Percentiles rank a stretch among this genome's conserved stretches.
These are phyloP conservation scores for Drosophila kepulauana DNA, from an alignment of 1,140 invertebrate genomes.

Conservation along the genomic window DNA sequence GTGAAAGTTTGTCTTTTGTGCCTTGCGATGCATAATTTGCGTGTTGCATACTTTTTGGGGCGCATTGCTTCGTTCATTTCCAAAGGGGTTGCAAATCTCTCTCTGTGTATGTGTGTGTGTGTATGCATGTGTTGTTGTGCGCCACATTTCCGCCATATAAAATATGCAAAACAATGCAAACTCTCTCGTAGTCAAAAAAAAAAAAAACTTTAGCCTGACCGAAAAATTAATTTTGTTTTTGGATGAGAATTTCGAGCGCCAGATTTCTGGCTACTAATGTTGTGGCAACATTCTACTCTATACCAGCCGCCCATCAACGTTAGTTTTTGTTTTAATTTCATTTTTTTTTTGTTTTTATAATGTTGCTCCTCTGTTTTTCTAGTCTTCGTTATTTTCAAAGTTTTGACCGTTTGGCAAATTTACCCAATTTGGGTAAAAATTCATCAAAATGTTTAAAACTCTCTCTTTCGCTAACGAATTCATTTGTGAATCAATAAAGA, in stretches of 20 bases:
- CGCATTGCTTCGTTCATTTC: slow-evolving; percentile 11
- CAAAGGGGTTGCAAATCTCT: background rate
- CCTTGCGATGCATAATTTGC: slow-evolving; percentile 77
- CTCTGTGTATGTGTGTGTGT: slow-evolving; percentile 29
- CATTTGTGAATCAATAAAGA: background rate
- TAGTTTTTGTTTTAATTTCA: slow-evolving; percentile 75
- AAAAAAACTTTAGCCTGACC: slow-evolving; percentile 63
- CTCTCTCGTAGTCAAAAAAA: slow-evolving; percentile 63
- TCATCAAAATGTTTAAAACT: slow-evolving; percentile 16
- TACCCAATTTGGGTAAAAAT: slow-evolving; percentile 35
- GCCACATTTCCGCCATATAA: slow-evolving; percentile 76
- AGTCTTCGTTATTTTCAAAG: slow-evolving; percentile 29
- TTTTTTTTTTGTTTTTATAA: slow-evolving; percentile 51
- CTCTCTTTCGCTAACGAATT: background rate
- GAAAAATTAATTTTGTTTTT: slow-evolving; percentile 78
- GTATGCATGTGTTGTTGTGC: slow-evolving; percentile 44
- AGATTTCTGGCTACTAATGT: slow-evolving; percentile 75
- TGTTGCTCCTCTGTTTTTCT: slow-evolving; percentile 25
- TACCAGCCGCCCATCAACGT: slow-evolving; percentile 36
- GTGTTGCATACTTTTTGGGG: slow-evolving; percentile 60
- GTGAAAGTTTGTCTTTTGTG: slow-evolving; percentile 77
- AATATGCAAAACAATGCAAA: slow-evolving; percentile 82
- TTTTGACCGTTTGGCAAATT: slow-evolving; percentile 31
- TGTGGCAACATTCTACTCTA: slow-evolving; percentile 51
- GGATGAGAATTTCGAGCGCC: slow-evolving; percentile 51